Conservation (phyloP, 2,797 vertebrate genomes). For the Pelobates cultripes region DNA sequence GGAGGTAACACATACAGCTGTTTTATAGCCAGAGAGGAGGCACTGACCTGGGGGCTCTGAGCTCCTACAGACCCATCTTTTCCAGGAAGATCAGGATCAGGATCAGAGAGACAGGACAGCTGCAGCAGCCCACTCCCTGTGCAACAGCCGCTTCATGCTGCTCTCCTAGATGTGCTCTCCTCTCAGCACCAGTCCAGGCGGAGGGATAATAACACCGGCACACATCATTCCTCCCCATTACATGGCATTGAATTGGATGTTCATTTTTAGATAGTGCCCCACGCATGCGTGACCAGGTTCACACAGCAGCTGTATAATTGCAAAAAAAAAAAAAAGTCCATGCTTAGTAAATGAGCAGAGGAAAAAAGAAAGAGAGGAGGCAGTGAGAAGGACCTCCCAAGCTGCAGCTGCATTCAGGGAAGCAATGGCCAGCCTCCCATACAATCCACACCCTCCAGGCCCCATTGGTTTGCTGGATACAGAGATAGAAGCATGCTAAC, state of each 20-base stretch:
- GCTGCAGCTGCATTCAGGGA: slow-evolving; percentile 15
- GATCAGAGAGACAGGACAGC: neutral
- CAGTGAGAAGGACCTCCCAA: slow-evolving; percentile 14
- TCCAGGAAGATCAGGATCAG: slow-evolving; percentile 12
- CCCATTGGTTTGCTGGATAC: neutral
- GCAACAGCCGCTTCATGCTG: neutral
- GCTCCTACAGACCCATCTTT: neutral
- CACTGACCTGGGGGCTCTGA: neutral
- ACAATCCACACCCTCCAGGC: neutral
- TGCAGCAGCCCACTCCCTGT: neutral
- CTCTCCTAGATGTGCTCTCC: neutral
- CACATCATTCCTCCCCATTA: neutral
- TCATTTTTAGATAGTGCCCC: neutral
- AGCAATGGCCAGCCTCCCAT: slow-evolving; percentile 7
- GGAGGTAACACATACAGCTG: neutral
- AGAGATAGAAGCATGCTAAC: slow-evolving; percentile 15
- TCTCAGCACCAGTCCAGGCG: neutral
- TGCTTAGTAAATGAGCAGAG: neutral
- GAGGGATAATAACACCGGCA: neutral
- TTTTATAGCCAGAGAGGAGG: neutral
- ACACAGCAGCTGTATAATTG: slow-evolving; percentile 11
- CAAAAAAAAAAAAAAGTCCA: neutral
- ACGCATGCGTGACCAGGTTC: neutral
- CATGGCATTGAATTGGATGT: neutral
- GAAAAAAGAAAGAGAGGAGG: neutral